These are phyloP conservation scores for Nycticorax nycticorax DNA, from an alignment of 2,113 vertebrate genomes.

Conservation along the genomic window DNA sequence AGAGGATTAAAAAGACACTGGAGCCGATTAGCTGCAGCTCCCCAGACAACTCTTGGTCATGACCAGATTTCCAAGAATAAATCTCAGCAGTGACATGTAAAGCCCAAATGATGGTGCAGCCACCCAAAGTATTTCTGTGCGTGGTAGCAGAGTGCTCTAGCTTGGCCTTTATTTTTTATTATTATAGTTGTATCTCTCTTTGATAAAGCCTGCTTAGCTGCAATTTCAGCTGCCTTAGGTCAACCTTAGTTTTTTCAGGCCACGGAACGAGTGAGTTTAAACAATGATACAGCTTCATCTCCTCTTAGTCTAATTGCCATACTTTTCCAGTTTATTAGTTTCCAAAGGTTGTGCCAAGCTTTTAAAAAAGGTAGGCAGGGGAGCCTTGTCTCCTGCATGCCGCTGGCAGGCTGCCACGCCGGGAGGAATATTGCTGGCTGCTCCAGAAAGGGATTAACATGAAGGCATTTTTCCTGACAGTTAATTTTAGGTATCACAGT, in stretches of 20 bases:
- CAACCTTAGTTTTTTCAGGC: conserved; percentile 19
- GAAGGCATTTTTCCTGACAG: conserved; percentile 65
- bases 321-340: conserved; percentile 74
- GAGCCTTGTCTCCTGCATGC: conserved; percentile 48
- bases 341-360: conserved; percentile 72
- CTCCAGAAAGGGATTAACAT: conserved; percentile 62
- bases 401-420: conserved; percentile 58
- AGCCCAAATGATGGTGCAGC: not conserved
- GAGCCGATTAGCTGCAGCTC: not conserved
- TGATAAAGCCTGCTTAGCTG: conserved; percentile 19
- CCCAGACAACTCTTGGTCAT: not conserved
- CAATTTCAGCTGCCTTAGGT: conserved; percentile 4
- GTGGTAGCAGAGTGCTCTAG: not conserved
- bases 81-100: not conserved
- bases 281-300: conserved; percentile 65
- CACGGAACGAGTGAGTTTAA: not conserved
- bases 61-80: not conserved
- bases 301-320: conserved; percentile 59
- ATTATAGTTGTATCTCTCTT: not conserved
- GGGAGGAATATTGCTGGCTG: conserved; percentile 53
- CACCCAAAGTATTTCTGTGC: not conserved
- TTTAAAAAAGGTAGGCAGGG: conserved; percentile 73
- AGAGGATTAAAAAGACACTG: not conserved
- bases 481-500: conserved; percentile 68
- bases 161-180: not conserved